phyloP scores from a whole-genome alignment of 2,113 vertebrate species.

The Heterocephalus glaber region DNA sequence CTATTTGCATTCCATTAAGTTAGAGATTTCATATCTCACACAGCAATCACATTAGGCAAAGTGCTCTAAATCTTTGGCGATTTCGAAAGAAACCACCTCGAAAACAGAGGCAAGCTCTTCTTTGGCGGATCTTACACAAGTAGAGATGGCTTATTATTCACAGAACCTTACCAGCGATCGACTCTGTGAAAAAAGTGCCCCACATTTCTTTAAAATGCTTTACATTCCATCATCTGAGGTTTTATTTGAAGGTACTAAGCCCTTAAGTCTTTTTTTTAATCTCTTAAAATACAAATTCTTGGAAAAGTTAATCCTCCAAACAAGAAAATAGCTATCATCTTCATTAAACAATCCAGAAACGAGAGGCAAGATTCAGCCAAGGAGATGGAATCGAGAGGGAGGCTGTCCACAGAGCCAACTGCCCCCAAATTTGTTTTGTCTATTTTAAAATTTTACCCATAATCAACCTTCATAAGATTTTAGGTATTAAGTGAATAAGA shows the following conservation, averaged over 20 bases:
- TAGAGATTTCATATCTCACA: conserved; percentile 3
- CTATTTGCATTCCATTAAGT: background rate
- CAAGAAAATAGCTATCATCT: background rate
- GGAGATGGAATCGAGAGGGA: background rate
- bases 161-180: background rate
- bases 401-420: background rate
- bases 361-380: background rate
- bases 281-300: conserved; percentile 55
- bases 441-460: background rate
- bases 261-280: background rate
- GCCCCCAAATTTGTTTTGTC: background rate
- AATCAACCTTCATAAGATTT: background rate
- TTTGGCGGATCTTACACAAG: background rate
- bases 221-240: conserved; percentile 44
- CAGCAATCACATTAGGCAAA: conserved; percentile 35
- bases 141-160: background rate
- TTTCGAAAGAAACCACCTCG: background rate
- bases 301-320: conserved; percentile 9
- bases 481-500: conserved; percentile 6
- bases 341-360: conserved; percentile 20
- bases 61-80: conserved; percentile 3
- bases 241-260: conserved; percentile 29
- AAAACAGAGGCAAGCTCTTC: background rate
- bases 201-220: background rate
- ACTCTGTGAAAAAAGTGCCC: background rate